These are phyloP conservation scores for Bombyx mandarina DNA, from an alignment of 1,140 invertebrate species.

Conservation along the genomic window DNA sequence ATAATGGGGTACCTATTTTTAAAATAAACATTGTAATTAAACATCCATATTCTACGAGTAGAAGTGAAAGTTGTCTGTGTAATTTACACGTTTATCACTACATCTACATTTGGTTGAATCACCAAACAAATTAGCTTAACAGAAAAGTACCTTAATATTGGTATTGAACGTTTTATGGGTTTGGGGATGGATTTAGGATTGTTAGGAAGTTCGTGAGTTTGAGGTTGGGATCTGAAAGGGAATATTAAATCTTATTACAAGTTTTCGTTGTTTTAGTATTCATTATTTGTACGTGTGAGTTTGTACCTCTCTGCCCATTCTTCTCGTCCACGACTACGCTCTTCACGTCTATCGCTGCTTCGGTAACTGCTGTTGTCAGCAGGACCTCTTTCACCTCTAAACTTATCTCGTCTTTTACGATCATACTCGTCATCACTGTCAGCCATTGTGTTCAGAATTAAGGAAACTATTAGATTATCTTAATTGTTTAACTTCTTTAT, in stretches of 20 bases:
- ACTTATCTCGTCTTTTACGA: slow-evolving; percentile 89
- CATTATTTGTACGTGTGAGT: background rate
- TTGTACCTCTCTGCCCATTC: slow-evolving; percentile 80
- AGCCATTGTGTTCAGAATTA: slow-evolving; percentile 74
- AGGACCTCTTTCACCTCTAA: slow-evolving; percentile 84
- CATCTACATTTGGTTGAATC: too few relatives aligned
- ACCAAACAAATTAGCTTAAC: too few relatives aligned
- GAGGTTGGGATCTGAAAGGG: slow-evolving; percentile 52
- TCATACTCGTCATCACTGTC: slow-evolving; percentile 95
- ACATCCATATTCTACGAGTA: too few relatives aligned
- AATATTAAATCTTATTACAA: slow-evolving; percentile 1
- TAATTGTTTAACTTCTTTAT: too few relatives aligned
- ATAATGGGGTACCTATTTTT: too few relatives aligned
- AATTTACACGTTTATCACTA: too few relatives aligned
- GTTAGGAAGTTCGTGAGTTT: slow-evolving; percentile 39
- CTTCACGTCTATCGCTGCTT: slow-evolving; percentile 80
- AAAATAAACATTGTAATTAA: too few relatives aligned
- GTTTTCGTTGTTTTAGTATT: slow-evolving; percentile 3
- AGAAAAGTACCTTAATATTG: slow-evolving; percentile 38
- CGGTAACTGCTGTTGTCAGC: slow-evolving; percentile 80
- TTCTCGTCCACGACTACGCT: slow-evolving; percentile 74
- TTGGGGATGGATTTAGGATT: slow-evolving; percentile 33
- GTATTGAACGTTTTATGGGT: slow-evolving; percentile 38
- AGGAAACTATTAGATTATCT: too few relatives aligned
- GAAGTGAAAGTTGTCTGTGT: too few relatives aligned